Evolutionary conservation across 2,113 vertebrate species (phyloP).

Genomic region (Pogona vitticeps): DNA sequence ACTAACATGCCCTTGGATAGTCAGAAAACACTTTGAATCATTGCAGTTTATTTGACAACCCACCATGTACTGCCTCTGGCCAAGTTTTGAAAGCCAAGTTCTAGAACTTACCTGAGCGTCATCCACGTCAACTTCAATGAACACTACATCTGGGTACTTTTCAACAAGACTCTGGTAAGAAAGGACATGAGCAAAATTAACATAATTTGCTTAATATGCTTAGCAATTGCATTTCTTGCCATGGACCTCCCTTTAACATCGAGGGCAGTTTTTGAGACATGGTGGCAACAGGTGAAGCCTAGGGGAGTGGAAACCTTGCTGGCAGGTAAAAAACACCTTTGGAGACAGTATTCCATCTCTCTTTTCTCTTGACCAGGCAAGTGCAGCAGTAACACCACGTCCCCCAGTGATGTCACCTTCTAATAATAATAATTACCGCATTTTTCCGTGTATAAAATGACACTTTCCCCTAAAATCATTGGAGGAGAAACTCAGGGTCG

Average conservation of each 20-base stretch:
- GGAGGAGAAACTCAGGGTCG: too few species aligned
- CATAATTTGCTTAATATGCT: background rate
- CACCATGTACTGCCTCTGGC: background rate
- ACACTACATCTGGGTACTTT: constrained; percentile 79
- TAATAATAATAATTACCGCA: too few species aligned
- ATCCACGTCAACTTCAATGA: constrained; percentile 93
- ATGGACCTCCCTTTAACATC: background rate
- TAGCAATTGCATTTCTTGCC: background rate
- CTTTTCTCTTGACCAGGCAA: too few species aligned
- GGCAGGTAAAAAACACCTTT: background rate
- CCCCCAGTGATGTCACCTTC: too few species aligned
- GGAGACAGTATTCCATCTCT: too few species aligned
- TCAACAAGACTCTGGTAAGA: constrained; percentile 70
- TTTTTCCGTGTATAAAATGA: too few species aligned
- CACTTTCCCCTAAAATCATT: too few species aligned
- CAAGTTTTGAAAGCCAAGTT: background rate
- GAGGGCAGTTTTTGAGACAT: background rate
- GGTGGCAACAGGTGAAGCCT: too few species aligned
- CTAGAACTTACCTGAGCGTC: constrained; percentile 78
- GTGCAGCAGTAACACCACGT: too few species aligned
- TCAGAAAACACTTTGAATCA: too few species aligned
- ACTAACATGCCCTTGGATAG: too few species aligned
- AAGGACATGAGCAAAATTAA: background rate
- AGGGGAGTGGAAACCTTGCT: background rate
- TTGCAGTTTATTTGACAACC: background rate